Evolutionary conservation across 92 coral and sea anemone species (phyloP).

Genomic region (Chrysogorgia sp.): DNA sequence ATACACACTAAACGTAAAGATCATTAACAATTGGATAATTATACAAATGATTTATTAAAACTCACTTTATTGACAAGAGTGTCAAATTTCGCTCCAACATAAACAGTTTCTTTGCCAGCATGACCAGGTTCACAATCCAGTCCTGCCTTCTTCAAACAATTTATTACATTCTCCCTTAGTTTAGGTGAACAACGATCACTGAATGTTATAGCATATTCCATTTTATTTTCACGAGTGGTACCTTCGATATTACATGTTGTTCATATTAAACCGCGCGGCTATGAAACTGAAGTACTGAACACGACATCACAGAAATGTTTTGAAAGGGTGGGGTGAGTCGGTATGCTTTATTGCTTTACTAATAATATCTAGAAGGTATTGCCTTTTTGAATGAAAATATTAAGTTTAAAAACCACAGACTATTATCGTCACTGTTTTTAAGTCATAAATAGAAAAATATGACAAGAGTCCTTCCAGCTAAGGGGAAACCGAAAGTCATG

Average conservation of each 20-base stretch:
- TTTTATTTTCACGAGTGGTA: background rate
- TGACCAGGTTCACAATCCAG: constrained; percentile 64
- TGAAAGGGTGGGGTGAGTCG: too few relatives aligned
- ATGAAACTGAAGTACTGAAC: too few relatives aligned
- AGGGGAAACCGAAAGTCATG: background rate
- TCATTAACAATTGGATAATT: background rate
- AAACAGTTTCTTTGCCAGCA: constrained; percentile 70
- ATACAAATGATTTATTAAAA: background rate
- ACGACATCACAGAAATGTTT: too few relatives aligned
- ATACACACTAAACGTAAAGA: too few relatives aligned
- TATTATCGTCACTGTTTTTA: too few relatives aligned
- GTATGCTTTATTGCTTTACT: too few relatives aligned
- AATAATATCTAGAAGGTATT: too few relatives aligned
- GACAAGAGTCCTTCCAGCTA: background rate
- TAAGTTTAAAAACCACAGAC: too few relatives aligned
- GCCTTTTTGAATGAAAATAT: too few relatives aligned
- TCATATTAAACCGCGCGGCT: too few relatives aligned
- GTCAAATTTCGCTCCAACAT: constrained; percentile 69
- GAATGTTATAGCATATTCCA: constrained; percentile 72
- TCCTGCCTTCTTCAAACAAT: constrained; percentile 63
- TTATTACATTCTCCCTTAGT: constrained; percentile 70
- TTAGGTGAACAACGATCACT: constrained; percentile 73
- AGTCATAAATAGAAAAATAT: too few relatives aligned
- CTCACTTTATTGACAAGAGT: constrained; percentile 74
- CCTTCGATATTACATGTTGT: background rate